A percentile compares a stretch with the other conserved stretches of the same genome.
phyloP scores from a whole-genome alignment of 2,113 vertebrate genomes.

The Perca schrenkii region DNA sequence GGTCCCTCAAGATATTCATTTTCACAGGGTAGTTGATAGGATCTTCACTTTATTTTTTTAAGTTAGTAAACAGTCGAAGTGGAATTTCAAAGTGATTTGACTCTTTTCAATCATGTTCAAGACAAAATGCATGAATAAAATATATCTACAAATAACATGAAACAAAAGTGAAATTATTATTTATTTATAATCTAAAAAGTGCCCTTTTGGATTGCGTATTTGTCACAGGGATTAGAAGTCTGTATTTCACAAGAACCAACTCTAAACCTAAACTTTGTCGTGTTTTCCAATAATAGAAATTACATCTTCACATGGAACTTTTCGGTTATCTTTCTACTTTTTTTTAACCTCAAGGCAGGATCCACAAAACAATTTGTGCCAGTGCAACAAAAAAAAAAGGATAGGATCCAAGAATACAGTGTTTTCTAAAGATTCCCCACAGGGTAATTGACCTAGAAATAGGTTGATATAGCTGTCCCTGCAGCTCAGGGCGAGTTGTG shows the following conservation, averaged over 20 bases:
- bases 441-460: constrained; percentile 58
- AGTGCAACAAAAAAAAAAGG: constrained; percentile 17
- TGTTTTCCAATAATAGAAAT: constrained; percentile 11
- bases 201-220: neutral
- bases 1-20: neutral
- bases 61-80: neutral
- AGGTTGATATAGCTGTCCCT: constrained; percentile 21
- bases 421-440: constrained; percentile 45
- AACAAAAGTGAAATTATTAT: neutral
- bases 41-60: neutral
- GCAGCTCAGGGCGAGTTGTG: constrained; percentile 31
- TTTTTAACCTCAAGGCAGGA: constrained; percentile 29
- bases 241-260: neutral
- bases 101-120: neutral
- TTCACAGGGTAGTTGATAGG: neutral
- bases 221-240: neutral
- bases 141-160: neutral
- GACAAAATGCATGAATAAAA: neutral
- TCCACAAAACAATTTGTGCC: constrained; percentile 35
- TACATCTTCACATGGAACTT: constrained; percentile 24
- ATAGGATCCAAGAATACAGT: constrained; percentile 42
- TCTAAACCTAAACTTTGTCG: neutral
- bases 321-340: constrained; percentile 25
- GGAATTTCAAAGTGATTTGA: neutral
- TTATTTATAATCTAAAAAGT: neutral